Percentiles rank a stretch among this genome's conserved stretches.
These are phyloP conservation scores for Clavelina lepadiformis DNA, from an alignment of 23 tunicate genomes.

Conservation along the genomic window DNA sequence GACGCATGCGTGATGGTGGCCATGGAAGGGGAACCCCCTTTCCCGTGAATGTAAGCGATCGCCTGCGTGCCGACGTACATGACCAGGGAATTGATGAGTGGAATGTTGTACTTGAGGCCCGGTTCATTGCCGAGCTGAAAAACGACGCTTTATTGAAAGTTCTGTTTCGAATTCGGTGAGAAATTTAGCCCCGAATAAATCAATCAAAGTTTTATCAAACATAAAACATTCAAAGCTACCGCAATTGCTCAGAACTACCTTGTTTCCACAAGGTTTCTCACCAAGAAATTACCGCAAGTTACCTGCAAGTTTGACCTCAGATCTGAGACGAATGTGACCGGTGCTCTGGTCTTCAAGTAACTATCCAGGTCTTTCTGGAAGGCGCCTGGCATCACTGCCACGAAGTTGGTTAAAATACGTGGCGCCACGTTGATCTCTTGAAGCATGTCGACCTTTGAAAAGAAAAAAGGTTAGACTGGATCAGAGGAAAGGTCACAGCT, in stretches of 20 bases:
- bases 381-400: constrained; percentile 64
- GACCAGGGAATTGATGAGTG: constrained; percentile 95
- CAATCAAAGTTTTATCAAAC: no score
- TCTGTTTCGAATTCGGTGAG: background rate
- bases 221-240: no score
- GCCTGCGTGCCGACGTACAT: constrained; percentile 96
- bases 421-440: constrained; percentile 91
- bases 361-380: constrained; percentile 79
- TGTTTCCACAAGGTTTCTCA: background rate
- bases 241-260: background rate
- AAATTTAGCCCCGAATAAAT: no score
- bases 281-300: background rate
- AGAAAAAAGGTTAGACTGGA: background rate
- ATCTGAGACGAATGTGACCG: constrained; percentile 81
- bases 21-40: constrained; percentile 77
- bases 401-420: constrained; percentile 70
- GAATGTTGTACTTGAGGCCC: constrained; percentile 77
- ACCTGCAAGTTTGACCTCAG: constrained; percentile 76
- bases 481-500: background rate
- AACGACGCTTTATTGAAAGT: background rate
- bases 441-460: constrained; percentile 78
- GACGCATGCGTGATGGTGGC: constrained; percentile 89
- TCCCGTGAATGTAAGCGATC: constrained; percentile 65
- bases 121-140: constrained; percentile 50
- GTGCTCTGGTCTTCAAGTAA: constrained; percentile 83